Conservation (phyloP, 2,888 invertebrate species). For the Agrochola macilenta region DNA sequence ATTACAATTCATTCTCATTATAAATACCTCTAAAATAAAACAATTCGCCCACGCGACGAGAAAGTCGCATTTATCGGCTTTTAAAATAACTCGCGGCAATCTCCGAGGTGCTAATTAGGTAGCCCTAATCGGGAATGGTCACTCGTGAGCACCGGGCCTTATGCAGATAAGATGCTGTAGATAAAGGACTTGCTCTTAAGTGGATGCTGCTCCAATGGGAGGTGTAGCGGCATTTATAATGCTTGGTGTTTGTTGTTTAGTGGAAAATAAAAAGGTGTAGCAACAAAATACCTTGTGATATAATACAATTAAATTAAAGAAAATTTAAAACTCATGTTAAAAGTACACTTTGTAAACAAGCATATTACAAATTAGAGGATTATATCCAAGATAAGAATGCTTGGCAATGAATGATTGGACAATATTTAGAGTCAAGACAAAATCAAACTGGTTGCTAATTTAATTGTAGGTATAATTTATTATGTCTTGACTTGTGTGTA, state of each 20-base stretch:
- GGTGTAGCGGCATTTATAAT: conserved; percentile 17
- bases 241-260: not conserved
- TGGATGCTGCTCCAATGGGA: conserved; percentile 31
- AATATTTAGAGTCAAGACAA: too few species aligned
- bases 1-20: conserved; percentile 60
- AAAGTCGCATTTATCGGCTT: conserved; percentile 65
- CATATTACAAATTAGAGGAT: too few species aligned
- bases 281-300: too few species aligned
- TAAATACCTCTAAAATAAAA: conserved; percentile 54
- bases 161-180: conserved; percentile 63
- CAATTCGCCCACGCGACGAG: conserved; percentile 51
- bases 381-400: too few species aligned
- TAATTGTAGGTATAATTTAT: too few species aligned
- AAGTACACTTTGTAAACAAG: too few species aligned
- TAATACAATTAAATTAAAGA: too few species aligned
- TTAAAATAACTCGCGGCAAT: conserved; percentile 66
- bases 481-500: too few species aligned
- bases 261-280: too few species aligned
- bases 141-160: conserved; percentile 57
- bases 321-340: too few species aligned
- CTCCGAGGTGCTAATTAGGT: conserved; percentile 72
- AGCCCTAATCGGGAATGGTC: conserved; percentile 70
- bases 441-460: too few species aligned
- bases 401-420: too few species aligned
- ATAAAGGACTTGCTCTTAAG: conserved; percentile 54